Conservation (phyloP, 2,797 vertebrate species). For the Mormyrus proboscirostris region DNA sequence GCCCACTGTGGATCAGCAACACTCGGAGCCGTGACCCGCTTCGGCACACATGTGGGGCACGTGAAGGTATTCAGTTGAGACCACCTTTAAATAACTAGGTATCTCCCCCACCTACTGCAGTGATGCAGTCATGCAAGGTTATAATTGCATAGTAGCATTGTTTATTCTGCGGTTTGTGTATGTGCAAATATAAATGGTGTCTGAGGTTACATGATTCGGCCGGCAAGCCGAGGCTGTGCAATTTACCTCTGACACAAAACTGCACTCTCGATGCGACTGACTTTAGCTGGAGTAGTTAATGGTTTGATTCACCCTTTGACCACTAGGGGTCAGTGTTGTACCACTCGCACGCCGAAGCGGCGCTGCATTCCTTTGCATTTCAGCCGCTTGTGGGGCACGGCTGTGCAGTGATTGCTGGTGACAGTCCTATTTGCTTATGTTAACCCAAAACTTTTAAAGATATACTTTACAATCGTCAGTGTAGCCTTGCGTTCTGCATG, state of each 20-base stretch:
- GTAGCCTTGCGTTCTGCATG: not conserved
- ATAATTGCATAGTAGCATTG: not conserved
- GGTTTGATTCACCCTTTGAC: not conserved
- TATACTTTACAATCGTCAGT: not conserved
- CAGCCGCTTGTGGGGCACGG: not conserved
- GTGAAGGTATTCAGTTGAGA: not conserved
- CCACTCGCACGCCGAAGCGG: slow-evolving; percentile 21
- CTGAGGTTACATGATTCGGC: not conserved
- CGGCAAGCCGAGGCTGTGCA: not conserved
- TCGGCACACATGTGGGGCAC: not conserved
- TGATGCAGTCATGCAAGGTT: not conserved
- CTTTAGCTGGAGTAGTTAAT: not conserved
- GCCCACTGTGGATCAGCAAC: slow-evolving; percentile 39
- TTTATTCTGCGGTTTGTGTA: not conserved
- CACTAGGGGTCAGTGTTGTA: slow-evolving; percentile 59
- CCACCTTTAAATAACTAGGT: not conserved
- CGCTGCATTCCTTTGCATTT: slow-evolving; percentile 52
- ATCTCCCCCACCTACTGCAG: not conserved
- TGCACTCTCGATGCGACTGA: not conserved
- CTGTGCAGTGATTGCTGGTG: not conserved
- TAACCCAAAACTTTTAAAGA: not conserved
- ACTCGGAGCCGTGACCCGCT: slow-evolving; percentile 20
- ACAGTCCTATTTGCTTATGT: not conserved
- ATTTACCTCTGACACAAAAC: not conserved
- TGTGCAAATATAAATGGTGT: not conserved